Evolutionary conservation across 2,113 vertebrate species (phyloP), one percentile per base, ranked within the genome.

Genomic region (Podarcis cretensis): DNA sequence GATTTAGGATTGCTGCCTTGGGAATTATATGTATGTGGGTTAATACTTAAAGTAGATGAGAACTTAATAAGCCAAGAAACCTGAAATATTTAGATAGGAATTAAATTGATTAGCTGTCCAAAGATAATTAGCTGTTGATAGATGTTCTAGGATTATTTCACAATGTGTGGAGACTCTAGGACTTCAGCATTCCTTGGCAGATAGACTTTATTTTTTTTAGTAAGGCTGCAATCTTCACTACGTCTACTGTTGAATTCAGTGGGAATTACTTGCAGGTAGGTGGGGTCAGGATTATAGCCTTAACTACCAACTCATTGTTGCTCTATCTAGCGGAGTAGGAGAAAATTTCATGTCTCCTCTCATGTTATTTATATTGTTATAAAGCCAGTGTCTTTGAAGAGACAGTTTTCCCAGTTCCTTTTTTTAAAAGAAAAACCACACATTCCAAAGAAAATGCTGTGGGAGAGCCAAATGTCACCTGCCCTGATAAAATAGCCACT

Each of bases 81-180:
- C 88, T 93, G 9, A 91, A 94, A 89, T 91, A 89, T 91, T 92
- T 93, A 68, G 48, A 83, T 92, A 90, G 82, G 90, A 95, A 93
- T 90, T 92, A 76, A 93, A 91, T 85, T 94, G 86, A 92, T 92
- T 92, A 88, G 0, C 78, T 94, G 82, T 89, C 86, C 84, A 88
- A 94, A 95, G 63, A 94, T 87, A 89, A 92, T 94, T 89, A 92
- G 37, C 68, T 92, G 85, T 48, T 92, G 74, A 88, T 81, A 91
- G 77, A 90, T 84, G n/a, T 4, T 37, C 32, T 89, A 88, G 54
- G 43, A 69, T 90, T 91, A 89, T 92, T 93, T 94, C 87, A 66
- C 71, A 90, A 88, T 43, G 87, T 2, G 59, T 68, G 57, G 0
- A 54, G 14, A 84, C 59, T 13, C 68, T 90, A 80, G 66, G 92